phyloP scores from a whole-genome alignment of 1,140 invertebrate species.

The Drosophila nasuta region DNA sequence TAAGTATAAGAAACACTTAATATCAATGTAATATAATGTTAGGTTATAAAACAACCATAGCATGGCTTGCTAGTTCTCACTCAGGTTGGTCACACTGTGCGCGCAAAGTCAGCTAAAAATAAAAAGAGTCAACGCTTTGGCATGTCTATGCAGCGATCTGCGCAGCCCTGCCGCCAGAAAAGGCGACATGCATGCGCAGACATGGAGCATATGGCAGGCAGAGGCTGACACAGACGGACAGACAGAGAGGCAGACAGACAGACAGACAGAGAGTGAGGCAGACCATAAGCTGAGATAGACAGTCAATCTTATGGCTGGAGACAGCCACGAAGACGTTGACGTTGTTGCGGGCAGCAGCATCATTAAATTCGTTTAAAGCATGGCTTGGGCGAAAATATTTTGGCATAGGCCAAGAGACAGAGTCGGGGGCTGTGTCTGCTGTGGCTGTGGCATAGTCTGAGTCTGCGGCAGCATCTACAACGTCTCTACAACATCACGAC shows the following conservation, averaged over 20 bases:
- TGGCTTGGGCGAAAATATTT: constrained; percentile 63
- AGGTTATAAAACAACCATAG: background rate
- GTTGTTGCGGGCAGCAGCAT: constrained; percentile 63
- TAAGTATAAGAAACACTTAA: no score
- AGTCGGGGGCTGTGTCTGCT: background rate
- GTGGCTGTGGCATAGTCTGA: constrained; percentile 14
- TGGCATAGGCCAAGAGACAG: constrained; percentile 52
- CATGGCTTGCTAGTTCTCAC: background rate
- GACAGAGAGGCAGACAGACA: constrained; percentile 21
- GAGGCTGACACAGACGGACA: constrained; percentile 9
- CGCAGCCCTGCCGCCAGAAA: constrained; percentile 54
- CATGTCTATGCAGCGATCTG: constrained; percentile 74
- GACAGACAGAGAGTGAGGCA: constrained; percentile 15
- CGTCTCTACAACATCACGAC: constrained; percentile 77
- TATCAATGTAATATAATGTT: no score
- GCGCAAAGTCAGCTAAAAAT: constrained; percentile 77
- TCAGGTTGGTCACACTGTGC: constrained; percentile 49
- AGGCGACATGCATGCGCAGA: constrained; percentile 78
- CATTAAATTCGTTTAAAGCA: constrained; percentile 80
- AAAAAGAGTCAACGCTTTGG: constrained; percentile 80
- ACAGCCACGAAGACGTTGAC: constrained; percentile 58
- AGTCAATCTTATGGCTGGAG: constrained; percentile 76
- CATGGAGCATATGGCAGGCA: constrained; percentile 69
- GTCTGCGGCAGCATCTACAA: constrained; percentile 44
- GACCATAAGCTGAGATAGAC: constrained; percentile 62